Percentiles rank a stretch among this genome's conserved stretches.
phyloP scores from a whole-genome alignment of 2,888 invertebrate genomes.

The Xylophagus ater region DNA sequence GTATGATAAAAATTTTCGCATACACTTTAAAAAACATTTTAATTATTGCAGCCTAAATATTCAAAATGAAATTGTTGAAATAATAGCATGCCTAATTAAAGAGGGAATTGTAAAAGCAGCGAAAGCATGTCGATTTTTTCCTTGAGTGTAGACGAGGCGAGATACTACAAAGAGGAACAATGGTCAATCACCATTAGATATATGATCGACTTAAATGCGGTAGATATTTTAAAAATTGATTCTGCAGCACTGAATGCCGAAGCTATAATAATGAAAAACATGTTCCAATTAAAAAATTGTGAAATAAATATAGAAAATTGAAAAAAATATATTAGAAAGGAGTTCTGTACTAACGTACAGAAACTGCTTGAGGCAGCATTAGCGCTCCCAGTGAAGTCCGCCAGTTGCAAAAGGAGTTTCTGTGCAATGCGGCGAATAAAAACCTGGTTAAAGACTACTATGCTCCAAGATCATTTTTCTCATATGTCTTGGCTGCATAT shows the following conservation, averaged over 20 bases:
- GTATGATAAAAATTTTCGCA: slow-evolving; percentile 5
- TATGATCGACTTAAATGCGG: slow-evolving; percentile 5
- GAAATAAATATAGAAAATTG: background rate
- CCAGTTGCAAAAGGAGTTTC: too few relatives aligned
- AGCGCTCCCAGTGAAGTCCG: too few relatives aligned
- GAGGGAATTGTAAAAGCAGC: too few relatives aligned
- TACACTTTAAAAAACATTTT: background rate
- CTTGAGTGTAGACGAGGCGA: slow-evolving; percentile 8
- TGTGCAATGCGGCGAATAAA: too few relatives aligned
- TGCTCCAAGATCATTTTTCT: too few relatives aligned
- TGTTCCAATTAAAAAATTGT: background rate
- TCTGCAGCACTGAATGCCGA: background rate
- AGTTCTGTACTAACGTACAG: background rate
- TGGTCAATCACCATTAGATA: slow-evolving; percentile 7
- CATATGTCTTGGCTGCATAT: too few relatives aligned
- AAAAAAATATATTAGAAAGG: background rate
- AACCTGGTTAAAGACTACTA: too few relatives aligned
- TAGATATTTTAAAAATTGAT: slow-evolving; percentile 6
- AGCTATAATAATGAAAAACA: background rate
- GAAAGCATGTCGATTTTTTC: slow-evolving; percentile 4
- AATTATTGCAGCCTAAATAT: too few relatives aligned
- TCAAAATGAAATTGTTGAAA: too few relatives aligned
- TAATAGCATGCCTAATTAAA: too few relatives aligned
- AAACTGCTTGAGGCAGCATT: slow-evolving; percentile 9
- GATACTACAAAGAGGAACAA: slow-evolving; percentile 8